phyloP scores from a whole-genome alignment of 1,140 invertebrate genomes.

The Dendrolimus kikuchii region DNA sequence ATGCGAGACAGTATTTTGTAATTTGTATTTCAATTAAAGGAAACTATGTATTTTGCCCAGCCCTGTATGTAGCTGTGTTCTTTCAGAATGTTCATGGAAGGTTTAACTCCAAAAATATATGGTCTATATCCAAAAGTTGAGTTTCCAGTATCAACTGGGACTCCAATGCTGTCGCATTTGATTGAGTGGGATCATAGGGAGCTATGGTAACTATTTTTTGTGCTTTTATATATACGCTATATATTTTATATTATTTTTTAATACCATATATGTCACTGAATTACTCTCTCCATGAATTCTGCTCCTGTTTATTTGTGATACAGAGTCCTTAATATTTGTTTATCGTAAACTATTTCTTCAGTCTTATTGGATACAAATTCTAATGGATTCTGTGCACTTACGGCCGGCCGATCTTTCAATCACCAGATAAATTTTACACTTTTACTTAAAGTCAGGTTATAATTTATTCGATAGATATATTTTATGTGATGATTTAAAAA shows the following conservation, averaged over 20 bases:
- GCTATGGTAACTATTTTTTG: constrained; percentile 59
- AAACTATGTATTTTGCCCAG: too few relatives aligned
- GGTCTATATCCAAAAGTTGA: constrained; percentile 76
- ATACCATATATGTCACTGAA: not conserved
- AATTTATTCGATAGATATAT: not conserved
- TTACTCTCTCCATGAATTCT: not conserved
- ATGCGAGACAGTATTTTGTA: too few relatives aligned
- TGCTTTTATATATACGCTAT: too few relatives aligned
- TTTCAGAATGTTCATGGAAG: constrained; percentile 76
- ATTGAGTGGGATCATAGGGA: constrained; percentile 81
- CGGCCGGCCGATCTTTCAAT: too few relatives aligned
- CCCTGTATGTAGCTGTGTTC: not conserved
- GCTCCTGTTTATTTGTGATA: too few relatives aligned
- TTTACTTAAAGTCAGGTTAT: not conserved
- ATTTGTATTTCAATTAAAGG: too few relatives aligned
- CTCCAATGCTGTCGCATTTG: constrained; percentile 79
- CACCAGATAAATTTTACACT: too few relatives aligned
- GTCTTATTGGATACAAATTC: too few relatives aligned
- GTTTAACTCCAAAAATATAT: constrained; percentile 74
- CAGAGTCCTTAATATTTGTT: too few relatives aligned
- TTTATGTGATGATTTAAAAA: too few relatives aligned
- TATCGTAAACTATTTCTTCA: too few relatives aligned
- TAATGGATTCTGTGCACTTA: too few relatives aligned
- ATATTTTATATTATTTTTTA: not conserved
- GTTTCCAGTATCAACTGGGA: constrained; percentile 81